A percentile compares a stretch with the other conserved stretches of the same genome.
phyloP scores from a whole-genome alignment of 2,888 invertebrate genomes.

The Cosmia trapezina region DNA sequence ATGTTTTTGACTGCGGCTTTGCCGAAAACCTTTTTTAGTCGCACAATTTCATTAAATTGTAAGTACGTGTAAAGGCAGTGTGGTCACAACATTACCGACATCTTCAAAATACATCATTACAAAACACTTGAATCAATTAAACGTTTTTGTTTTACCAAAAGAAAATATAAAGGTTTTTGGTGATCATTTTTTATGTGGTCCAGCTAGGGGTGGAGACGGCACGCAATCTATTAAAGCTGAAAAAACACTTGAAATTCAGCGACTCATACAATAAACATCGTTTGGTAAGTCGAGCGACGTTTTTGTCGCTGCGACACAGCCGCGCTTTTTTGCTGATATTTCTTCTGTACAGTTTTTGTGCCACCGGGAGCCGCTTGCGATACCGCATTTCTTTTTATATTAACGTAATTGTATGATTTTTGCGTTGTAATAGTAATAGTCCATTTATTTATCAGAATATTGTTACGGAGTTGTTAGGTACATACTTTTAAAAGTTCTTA shows the following conservation, averaged over 20 bases:
- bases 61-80: background rate
- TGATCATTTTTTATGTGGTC: constrained; percentile 69
- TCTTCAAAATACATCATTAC: background rate
- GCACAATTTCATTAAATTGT: background rate
- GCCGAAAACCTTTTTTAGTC: background rate
- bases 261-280: constrained; percentile 89
- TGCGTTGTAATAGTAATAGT: constrained; percentile 2
- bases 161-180: constrained; percentile 53
- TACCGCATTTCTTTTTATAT: constrained; percentile 40
- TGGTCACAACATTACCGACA: background rate
- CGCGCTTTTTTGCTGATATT: constrained; percentile 77
- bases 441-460: too few species aligned
- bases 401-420: constrained; percentile 51
- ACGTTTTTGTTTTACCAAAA: constrained; percentile 28
- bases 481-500: too few species aligned
- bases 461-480: too few species aligned
- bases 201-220: constrained; percentile 70
- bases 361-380: constrained; percentile 64
- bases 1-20: constrained; percentile 9
- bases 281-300: constrained; percentile 71
- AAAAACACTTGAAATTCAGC: constrained; percentile 88
- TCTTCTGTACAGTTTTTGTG: constrained; percentile 75
- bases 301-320: constrained; percentile 76
- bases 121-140: constrained; percentile 17
- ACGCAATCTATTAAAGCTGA: constrained; percentile 88